Percentiles rank a stretch among this genome's conserved stretches.
phyloP scores from a whole-genome alignment of 2,888 invertebrate genomes.

The Eulithis prunata region DNA sequence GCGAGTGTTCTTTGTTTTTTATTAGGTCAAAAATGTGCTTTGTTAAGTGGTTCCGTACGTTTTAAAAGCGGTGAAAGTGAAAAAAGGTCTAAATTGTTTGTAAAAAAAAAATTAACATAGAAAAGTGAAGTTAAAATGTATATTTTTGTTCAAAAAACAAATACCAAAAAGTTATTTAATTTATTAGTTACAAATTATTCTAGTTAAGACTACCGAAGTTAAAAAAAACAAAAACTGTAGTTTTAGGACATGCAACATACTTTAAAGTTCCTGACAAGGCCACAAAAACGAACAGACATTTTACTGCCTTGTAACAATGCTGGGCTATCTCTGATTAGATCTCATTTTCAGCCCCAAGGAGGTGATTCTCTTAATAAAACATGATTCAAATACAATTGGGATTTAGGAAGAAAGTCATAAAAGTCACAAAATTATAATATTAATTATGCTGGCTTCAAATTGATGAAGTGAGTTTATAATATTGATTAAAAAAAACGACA shows the following conservation, averaged over 20 bases:
- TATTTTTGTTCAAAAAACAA: too few relatives aligned
- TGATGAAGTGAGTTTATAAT: too few relatives aligned
- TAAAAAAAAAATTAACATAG: neutral
- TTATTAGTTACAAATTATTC: too few relatives aligned
- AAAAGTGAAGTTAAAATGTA: too few relatives aligned
- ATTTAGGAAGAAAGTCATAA: too few relatives aligned
- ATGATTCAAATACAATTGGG: too few relatives aligned
- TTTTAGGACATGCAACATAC: neutral
- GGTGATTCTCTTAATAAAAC: too few relatives aligned
- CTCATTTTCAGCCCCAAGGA: constrained; percentile 30
- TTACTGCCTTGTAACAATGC: constrained; percentile 41
- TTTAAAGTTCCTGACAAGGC: constrained; percentile 27
- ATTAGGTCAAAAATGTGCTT: constrained; percentile 22
- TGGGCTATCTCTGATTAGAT: constrained; percentile 41
- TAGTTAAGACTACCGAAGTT: neutral
- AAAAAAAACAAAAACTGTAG: constrained; percentile 1
- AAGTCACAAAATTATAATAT: too few relatives aligned
- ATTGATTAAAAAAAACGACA: too few relatives aligned
- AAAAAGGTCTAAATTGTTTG: neutral
- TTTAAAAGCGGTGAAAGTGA: constrained; percentile 11
- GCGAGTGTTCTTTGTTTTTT: constrained; percentile 22
- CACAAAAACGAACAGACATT: constrained; percentile 30
- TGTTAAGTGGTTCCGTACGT: constrained; percentile 21
- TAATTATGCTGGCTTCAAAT: too few relatives aligned
- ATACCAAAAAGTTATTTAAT: too few relatives aligned